phyloP scores from a whole-genome alignment of 2,113 vertebrate genomes.

The Laticauda laticaudata region DNA sequence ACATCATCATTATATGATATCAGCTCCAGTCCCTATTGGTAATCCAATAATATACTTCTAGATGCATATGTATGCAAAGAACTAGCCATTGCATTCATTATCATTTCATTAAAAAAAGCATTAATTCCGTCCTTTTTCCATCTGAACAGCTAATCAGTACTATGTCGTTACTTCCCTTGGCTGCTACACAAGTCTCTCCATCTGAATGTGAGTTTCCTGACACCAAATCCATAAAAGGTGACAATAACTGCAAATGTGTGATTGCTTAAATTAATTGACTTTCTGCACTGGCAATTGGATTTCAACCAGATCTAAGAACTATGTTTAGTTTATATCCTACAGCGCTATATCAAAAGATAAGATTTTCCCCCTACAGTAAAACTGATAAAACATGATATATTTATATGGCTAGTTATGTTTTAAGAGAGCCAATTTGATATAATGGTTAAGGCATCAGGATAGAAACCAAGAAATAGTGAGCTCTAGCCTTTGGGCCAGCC shows the following conservation, averaged over 20 bases:
- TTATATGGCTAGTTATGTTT: background rate
- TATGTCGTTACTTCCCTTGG: background rate
- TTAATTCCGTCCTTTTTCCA: background rate
- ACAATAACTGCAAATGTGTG: slow-evolving; percentile 88
- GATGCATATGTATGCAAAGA: background rate
- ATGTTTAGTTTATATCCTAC: background rate
- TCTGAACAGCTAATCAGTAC: background rate
- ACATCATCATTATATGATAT: background rate
- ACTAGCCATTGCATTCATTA: background rate
- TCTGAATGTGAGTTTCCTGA: slow-evolving; percentile 82
- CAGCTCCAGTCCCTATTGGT: background rate
- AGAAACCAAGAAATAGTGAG: background rate
- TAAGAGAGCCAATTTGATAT: background rate
- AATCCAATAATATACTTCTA: background rate
- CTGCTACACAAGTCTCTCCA: background rate
- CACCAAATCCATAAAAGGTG: slow-evolving; percentile 74
- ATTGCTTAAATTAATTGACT: slow-evolving; percentile 78
- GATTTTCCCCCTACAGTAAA: background rate
- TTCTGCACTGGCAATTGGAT: slow-evolving; percentile 53
- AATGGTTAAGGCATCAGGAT: background rate
- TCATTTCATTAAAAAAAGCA: background rate
- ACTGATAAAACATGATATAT: background rate
- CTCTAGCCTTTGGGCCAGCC: background rate
- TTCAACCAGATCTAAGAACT: background rate
- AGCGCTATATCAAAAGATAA: slow-evolving; percentile 9